These are phyloP conservation scores for Synanthedon formicaeformis DNA, from an alignment of 2,888 invertebrate species.

Conservation along the genomic window DNA sequence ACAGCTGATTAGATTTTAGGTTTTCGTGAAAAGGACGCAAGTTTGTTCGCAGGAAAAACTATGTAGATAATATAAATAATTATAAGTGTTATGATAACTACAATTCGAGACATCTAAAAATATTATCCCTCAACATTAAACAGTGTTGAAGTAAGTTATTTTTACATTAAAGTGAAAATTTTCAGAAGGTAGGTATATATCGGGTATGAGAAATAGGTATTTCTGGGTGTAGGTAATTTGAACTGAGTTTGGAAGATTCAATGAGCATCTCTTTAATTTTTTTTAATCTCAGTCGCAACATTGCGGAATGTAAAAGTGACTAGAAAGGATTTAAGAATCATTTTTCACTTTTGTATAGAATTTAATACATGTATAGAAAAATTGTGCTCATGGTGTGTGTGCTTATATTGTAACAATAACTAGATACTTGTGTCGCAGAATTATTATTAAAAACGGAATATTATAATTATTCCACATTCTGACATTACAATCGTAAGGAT, in stretches of 20 bases:
- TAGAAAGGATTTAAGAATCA: slow-evolving; percentile 27
- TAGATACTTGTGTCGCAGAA: slow-evolving; percentile 22
- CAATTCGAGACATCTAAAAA: slow-evolving; percentile 62
- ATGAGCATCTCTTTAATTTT: slow-evolving; percentile 36
- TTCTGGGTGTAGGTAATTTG: slow-evolving; percentile 31
- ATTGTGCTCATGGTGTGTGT: slow-evolving; percentile 43
- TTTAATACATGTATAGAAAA: slow-evolving; percentile 41
- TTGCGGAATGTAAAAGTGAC: slow-evolving; percentile 33
- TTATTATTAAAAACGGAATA: slow-evolving; percentile 1
- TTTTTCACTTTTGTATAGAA: slow-evolving; percentile 20
- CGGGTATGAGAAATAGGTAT: slow-evolving; percentile 30
- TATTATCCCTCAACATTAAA: slow-evolving; percentile 53
- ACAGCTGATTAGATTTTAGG: slow-evolving; percentile 28
- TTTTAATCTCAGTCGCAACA: slow-evolving; percentile 27
- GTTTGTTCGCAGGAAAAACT: slow-evolving; percentile 29
- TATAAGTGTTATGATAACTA: slow-evolving; percentile 36
- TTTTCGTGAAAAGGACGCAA: slow-evolving; percentile 16
- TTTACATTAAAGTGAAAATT: slow-evolving; percentile 3
- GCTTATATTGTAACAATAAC: slow-evolving; percentile 40
- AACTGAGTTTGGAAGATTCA: slow-evolving; percentile 44
- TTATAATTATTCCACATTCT: slow-evolving; percentile 2
- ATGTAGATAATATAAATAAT: slow-evolving; percentile 33
- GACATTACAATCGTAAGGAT: not conserved
- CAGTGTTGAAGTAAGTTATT: slow-evolving; percentile 30
- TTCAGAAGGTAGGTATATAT: slow-evolving; percentile 23